These are phyloP conservation scores for Abscondita cerata DNA, from an alignment of 2,888 invertebrate genomes.

Conservation along the genomic window DNA sequence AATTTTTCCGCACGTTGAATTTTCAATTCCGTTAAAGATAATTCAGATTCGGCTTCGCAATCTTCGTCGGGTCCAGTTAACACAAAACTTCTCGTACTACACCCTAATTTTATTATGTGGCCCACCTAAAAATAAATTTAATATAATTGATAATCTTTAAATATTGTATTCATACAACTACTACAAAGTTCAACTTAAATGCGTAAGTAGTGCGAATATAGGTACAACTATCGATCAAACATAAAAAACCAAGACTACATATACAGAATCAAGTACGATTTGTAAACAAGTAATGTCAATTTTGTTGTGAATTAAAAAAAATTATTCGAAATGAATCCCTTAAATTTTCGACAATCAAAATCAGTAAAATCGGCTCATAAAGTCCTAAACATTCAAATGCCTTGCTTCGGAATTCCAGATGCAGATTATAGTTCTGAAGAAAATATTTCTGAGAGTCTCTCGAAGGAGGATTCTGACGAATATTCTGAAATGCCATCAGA, in stretches of 20 bases:
- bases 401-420: neutral
- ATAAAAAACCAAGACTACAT: neutral
- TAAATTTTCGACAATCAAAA: constrained; percentile 4
- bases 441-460: neutral
- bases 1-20: constrained; percentile 56
- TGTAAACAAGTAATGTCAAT: constrained; percentile 6
- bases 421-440: neutral
- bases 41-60: constrained; percentile 83
- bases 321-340: neutral
- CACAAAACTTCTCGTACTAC: constrained; percentile 83
- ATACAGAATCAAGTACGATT: neutral
- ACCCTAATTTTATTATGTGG: constrained; percentile 91
- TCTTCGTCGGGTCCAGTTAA: constrained; percentile 87
- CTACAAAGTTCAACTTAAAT: no score
- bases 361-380: neutral
- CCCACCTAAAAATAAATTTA: constrained; percentile 66
- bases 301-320: neutral
- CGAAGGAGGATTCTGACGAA: neutral
- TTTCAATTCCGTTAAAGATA: constrained; percentile 79
- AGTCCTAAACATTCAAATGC: constrained; percentile 12
- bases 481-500: neutral
- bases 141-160: neutral
- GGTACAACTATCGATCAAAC: constrained; percentile 6
- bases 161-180: no score
- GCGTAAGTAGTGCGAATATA: no score